Evolutionary conservation across 2,888 invertebrate species (phyloP), one percentile per base, ranked within the genome.

Genomic region (Aspidapion aeneum): DNA sequence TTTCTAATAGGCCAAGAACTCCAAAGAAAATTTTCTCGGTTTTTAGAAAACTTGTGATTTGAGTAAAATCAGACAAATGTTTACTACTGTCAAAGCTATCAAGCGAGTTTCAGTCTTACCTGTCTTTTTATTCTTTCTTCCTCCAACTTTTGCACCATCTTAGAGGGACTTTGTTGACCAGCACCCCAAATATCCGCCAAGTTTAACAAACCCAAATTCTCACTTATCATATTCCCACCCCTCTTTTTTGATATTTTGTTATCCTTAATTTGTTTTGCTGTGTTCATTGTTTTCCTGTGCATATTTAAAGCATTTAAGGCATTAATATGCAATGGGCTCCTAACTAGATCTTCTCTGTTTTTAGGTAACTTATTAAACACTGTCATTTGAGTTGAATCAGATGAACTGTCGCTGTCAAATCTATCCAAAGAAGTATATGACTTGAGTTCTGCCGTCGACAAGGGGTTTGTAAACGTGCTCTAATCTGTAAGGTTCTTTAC

Each of bases 91-190:
- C n/a, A n/a, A n/a, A n/a, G n/a, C n/a, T n/a, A n/a, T n/a, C n/a
- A n/a, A n/a, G n/a, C n/a, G n/a, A n/a, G n/a, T n/a, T n/a, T n/a
- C n/a, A n/a, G n/a, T n/a, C 80, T 77, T 81, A 91, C 92, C 82
- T 91, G 88, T 73, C 93, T 82, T 64, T 91, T 84, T 50, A 90
- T 80, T 73, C 87, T 87, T 75, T 93, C 93, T 76, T 93, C 93
- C 74, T 91, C 89, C 1, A 91, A 78, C 73, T 86, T 87, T 35
- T 80, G 75, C 49, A 69, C 58, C 58, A 72, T 62, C 49, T 64
- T 67, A 19, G 54, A 58, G 1, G 63, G 65, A 55, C 64, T 65
- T 58, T 71, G 73, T n/a, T 62, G 61, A 2, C 68, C 68, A 17
- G 64, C 56, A 54, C 66, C 86, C 90, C 89, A 90, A 60, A 90